Base-by-base conservation (phyloP, 2,797 vertebrate genomes). In the Petrocephalus schoutedeni region DNA sequence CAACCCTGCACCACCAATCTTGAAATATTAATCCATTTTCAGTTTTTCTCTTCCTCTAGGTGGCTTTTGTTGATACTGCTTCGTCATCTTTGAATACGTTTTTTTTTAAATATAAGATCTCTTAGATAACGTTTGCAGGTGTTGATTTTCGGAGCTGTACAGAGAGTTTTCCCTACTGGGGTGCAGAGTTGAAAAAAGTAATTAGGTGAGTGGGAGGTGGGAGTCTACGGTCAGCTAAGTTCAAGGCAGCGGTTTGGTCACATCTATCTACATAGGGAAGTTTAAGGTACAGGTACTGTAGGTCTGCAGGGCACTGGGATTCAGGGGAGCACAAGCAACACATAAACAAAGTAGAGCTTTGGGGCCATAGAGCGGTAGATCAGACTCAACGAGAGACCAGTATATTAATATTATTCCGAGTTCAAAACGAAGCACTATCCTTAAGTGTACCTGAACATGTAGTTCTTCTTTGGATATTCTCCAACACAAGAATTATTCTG, bases 381-480 rank as follows among this genome's bases (percentile, higher is more conserved):
- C 32, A 71, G 49, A 88, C 28, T 71, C 83, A 88, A 85, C 77
- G 32, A 74, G 82, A 71, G 51, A 86, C 80, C 58, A 10, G 14
- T 56, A 85, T 19, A 57, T 83, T 83, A 23, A 28, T 9, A 74
- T 36, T 16, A 74, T 36, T 77, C 71, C 8, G 19, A 45, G 71
- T 77, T 77, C 71, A 82, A 87, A 19, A 7, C 87, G 80, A 53
- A 83, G n/a, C 49, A 51, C n/a, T 28, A n/a, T 82, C 74, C 23
- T 85, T 85, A 51, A 21, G 84, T 85, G 14, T 58, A 53, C 56
- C 53, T 58, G 56, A 54, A 45, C 56, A 51, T 21, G 4, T 10
- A 85, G 9, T 9, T 85, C 14, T 32, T 85, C 41, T 85, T 32
- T 57, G 54, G 23, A 36, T n/a, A 14, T 85, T 85, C 54, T 41